Percentiles rank a stretch among this genome's conserved stretches.
These are phyloP conservation scores for Tyto alba DNA, from an alignment of 2,113 vertebrate genomes.

Conservation along the genomic window DNA sequence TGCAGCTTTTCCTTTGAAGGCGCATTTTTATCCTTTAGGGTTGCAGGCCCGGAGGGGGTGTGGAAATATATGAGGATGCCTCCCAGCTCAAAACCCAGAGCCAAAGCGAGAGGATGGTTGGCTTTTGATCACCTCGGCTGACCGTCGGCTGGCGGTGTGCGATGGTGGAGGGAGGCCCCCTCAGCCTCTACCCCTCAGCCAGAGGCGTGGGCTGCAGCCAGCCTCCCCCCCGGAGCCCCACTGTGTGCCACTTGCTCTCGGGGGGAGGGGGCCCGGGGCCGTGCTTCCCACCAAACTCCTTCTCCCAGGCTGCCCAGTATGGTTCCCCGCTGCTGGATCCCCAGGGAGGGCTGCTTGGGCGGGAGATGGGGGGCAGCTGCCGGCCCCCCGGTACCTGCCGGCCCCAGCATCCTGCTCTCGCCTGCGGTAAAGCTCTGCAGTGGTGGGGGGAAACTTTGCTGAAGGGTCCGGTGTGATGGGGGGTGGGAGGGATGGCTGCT, in stretches of 20 bases:
- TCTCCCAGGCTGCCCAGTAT: background rate
- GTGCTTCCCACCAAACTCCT: background rate
- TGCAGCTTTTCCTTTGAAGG: background rate
- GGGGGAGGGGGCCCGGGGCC: too few species aligned
- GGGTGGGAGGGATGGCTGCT: background rate
- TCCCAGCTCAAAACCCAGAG: background rate
- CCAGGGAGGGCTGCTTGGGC: background rate
- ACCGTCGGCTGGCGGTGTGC: accelerated
- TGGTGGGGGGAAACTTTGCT: background rate
- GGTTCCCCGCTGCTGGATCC: background rate
- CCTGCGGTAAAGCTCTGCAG: background rate
- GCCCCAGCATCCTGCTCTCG: background rate
- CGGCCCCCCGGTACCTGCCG: accelerated
- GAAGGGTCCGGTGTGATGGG: background rate
- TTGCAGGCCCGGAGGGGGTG: background rate
- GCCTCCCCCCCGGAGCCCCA: background rate
- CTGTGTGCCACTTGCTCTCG: too few species aligned
- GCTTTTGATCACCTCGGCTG: background rate
- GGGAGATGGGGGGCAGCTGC: background rate
- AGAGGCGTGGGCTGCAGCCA: background rate
- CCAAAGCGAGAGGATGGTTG: background rate
- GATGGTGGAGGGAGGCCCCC: too few species aligned
- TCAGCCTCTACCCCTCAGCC: too few species aligned
- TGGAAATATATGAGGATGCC: background rate
- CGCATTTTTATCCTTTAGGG: background rate